A percentile compares a stretch with the other conserved stretches of the same genome.
Evolutionary conservation across 2,113 vertebrate genomes (phyloP).

Genomic region (Corvus hawaiiensis): DNA sequence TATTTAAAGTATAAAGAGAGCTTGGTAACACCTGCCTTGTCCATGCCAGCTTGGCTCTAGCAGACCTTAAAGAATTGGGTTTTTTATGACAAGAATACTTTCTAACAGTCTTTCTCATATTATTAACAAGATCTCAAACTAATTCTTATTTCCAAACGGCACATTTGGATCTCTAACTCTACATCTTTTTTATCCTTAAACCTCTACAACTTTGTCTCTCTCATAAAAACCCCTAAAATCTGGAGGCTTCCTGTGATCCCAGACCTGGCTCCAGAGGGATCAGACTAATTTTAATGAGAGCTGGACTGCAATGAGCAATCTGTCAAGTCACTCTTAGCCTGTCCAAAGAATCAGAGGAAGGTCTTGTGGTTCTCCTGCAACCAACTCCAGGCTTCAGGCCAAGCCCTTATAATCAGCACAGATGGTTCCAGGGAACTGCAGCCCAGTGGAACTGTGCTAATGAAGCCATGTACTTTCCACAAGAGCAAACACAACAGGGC

Average conservation of each 20-base stretch:
- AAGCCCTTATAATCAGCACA: slow-evolving; percentile 45
- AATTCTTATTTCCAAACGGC: background rate
- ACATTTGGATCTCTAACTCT: background rate
- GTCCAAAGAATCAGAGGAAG: slow-evolving; percentile 42
- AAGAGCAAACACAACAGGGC: slow-evolving; percentile 58
- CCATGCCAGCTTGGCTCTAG: background rate
- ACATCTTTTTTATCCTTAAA: background rate
- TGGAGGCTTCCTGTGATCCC: background rate
- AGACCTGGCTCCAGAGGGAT: background rate
- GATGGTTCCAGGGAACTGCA: slow-evolving; percentile 51
- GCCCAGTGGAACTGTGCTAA: slow-evolving; percentile 48
- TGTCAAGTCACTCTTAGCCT: slow-evolving; percentile 1
- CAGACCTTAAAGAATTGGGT: background rate
- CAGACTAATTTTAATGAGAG: slow-evolving; percentile 29
- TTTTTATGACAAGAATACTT: background rate
- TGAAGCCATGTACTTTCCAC: slow-evolving; percentile 62
- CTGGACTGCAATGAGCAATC: background rate
- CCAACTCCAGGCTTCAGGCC: slow-evolving; percentile 43
- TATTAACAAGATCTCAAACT: background rate
- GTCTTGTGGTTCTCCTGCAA: background rate
- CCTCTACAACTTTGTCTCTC: background rate
- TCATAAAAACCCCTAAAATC: background rate
- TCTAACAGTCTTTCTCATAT: background rate
- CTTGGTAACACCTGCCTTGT: background rate
- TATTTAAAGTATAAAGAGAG: background rate